These are phyloP conservation scores for Nomada flava DNA, from an alignment of 2,888 invertebrate genomes.

Conservation along the genomic window DNA sequence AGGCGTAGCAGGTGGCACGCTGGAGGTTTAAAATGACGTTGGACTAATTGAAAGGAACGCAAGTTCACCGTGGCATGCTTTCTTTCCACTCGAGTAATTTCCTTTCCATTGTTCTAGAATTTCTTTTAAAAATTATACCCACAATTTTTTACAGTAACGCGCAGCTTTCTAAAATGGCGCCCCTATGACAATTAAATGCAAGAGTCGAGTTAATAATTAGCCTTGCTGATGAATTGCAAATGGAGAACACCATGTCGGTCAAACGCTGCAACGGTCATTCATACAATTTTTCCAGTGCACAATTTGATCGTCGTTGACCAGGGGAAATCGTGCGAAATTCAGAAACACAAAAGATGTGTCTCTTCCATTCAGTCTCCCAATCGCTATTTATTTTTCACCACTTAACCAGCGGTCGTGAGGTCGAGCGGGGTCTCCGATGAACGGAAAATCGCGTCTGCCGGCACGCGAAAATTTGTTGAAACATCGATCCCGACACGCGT, in stretches of 20 bases:
- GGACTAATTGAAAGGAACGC: constrained; percentile 44
- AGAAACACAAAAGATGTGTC: background rate
- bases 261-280: background rate
- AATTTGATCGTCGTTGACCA: constrained; percentile 23
- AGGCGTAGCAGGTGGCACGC: constrained; percentile 17
- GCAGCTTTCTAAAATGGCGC: constrained; percentile 42
- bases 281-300: background rate
- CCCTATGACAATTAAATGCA: constrained; percentile 17
- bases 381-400: constrained; percentile 4
- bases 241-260: background rate
- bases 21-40: constrained; percentile 8
- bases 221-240: background rate
- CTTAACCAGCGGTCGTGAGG: constrained; percentile 15
- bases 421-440: constrained; percentile 33
- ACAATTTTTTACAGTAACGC: constrained; percentile 48
- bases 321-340: background rate
- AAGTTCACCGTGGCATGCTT: constrained; percentile 1
- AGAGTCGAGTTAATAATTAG: constrained; percentile 23
- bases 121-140: constrained; percentile 44
- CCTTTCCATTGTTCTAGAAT: background rate
- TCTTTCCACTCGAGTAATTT: background rate
- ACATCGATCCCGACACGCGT: constrained; percentile 18
- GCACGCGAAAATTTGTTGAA: constrained; percentile 10
- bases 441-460: constrained; percentile 24
- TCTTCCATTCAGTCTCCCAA: background rate